phyloP scores from a whole-genome alignment of 2,888 invertebrate species.

The Lepidocyrtinus sp. region DNA sequence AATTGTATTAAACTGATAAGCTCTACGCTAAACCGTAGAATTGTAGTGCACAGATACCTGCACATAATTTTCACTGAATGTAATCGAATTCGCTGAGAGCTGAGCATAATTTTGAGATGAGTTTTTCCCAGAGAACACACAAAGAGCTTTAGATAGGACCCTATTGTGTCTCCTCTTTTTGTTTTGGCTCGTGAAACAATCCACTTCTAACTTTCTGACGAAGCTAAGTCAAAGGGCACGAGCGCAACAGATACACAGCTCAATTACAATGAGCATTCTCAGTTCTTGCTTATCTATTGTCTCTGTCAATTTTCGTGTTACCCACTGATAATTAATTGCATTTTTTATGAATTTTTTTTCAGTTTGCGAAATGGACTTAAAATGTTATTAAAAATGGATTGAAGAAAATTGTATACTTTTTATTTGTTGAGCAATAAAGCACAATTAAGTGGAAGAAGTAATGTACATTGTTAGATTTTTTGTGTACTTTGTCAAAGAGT shows the following conservation, averaged over 20 bases:
- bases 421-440: slow-evolving; percentile 44
- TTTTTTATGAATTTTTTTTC: slow-evolving; percentile 47
- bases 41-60: no score
- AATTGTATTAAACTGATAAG: no score
- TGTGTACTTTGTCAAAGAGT: no score
- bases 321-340: slow-evolving; percentile 51
- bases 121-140: no score
- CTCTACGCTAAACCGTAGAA: no score
- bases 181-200: no score
- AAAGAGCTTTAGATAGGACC: no score
- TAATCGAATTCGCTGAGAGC: no score
- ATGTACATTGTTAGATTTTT: background rate
- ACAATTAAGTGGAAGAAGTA: slow-evolving; percentile 24
- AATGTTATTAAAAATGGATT: slow-evolving; percentile 27
- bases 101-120: no score
- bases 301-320: slow-evolving; percentile 56
- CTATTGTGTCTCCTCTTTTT: no score
- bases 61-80: no score
- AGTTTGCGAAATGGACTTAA: slow-evolving; percentile 38
- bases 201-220: background rate
- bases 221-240: slow-evolving; percentile 9
- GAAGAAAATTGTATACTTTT: slow-evolving; percentile 14
- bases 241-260: background rate
- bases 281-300: slow-evolving; percentile 37
- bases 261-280: background rate